These are phyloP conservation scores for Watsonalla binaria DNA, from an alignment of 2,888 invertebrate species.

Conservation along the genomic window DNA sequence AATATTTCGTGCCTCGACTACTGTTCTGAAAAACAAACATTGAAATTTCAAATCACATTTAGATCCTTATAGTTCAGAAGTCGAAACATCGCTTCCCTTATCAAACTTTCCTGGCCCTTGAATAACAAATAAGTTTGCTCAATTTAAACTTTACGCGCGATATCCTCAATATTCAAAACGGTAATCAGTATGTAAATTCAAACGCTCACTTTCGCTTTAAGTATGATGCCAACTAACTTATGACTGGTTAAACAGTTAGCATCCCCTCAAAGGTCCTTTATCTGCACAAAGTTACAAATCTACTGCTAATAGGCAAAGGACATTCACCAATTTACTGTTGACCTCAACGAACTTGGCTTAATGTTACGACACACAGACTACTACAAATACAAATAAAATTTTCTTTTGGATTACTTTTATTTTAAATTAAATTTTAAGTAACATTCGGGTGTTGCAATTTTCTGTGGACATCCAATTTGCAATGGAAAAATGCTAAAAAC, in stretches of 20 bases:
- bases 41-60: too few species aligned
- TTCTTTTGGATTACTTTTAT: background rate
- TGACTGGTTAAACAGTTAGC: slow-evolving; percentile 42
- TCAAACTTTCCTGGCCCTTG: background rate
- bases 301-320: slow-evolving; percentile 39
- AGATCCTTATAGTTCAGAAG: background rate
- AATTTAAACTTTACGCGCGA: slow-evolving; percentile 3
- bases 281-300: slow-evolving; percentile 49
- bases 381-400: too few species aligned
- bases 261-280: slow-evolving; percentile 51
- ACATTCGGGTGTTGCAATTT: background rate
- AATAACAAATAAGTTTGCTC: background rate
- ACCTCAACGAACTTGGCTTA: background rate
- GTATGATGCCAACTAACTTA: slow-evolving; percentile 40
- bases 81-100: background rate
- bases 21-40: too few species aligned
- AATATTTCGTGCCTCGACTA: too few species aligned
- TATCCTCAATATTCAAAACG: slow-evolving; percentile 1
- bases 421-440: background rate
- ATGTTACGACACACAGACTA: slow-evolving; percentile 5
- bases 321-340: slow-evolving; percentile 46
- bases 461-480: slow-evolving; percentile 32
- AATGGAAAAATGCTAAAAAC: slow-evolving; percentile 37
- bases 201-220: slow-evolving; percentile 19
- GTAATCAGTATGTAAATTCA: slow-evolving; percentile 19